phyloP scores from a whole-genome alignment of 2,888 invertebrate species.

The Entomobrya multifasciata region DNA sequence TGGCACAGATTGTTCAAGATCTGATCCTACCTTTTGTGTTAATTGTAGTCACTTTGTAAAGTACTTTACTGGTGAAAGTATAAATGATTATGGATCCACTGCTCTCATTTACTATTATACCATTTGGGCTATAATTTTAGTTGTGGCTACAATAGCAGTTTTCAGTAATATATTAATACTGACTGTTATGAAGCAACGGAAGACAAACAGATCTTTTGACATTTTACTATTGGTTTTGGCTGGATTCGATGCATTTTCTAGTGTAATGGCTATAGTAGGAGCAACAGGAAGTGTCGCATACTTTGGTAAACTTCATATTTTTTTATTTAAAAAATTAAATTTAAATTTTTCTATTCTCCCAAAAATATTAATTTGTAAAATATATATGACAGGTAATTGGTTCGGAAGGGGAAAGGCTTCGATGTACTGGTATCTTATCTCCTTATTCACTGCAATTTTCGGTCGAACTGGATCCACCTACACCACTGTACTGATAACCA shows the following conservation, averaged over 20 bases:
- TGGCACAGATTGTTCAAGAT: background rate
- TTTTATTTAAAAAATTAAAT: too few relatives aligned
- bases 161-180: background rate
- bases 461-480: background rate
- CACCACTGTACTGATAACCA: background rate
- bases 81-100: background rate
- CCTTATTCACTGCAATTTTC: background rate
- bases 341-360: too few relatives aligned
- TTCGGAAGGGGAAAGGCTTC: background rate
- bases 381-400: slow-evolving; percentile 35
- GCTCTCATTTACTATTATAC: background rate
- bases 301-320: too few relatives aligned
- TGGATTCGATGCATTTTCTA: background rate
- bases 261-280: background rate
- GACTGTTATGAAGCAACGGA: background rate
- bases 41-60: background rate
- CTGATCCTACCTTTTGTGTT: background rate
- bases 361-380: too few relatives aligned
- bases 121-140: background rate
- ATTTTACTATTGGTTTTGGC: background rate
- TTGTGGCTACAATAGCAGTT: background rate
- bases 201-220: background rate
- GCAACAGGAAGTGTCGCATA: background rate
- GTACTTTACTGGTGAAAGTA: background rate
- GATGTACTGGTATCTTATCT: background rate